Conservation (phyloP, 2,113 vertebrate genomes). For the Dolichallabes microphthalmus region DNA sequence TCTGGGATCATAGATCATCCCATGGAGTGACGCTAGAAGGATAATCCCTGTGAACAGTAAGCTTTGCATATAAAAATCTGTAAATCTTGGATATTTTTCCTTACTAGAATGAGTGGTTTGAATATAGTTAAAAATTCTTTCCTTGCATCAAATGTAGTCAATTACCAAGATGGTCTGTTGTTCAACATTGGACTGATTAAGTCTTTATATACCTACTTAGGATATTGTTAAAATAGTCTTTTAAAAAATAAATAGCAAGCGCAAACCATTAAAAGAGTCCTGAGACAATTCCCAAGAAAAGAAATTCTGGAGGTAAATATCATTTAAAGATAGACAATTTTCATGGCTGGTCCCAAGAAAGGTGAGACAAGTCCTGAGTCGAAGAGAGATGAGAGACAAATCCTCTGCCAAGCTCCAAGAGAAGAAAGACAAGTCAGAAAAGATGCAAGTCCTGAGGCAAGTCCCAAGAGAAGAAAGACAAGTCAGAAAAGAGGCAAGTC, state of each 20-base stretch:
- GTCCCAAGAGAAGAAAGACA: not conserved
- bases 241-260: not conserved
- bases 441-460: not conserved
- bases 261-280: not conserved
- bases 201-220: not conserved
- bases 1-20: not conserved
- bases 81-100: not conserved
- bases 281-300: not conserved
- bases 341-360: not conserved
- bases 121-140: not conserved
- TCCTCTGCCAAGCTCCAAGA: not conserved
- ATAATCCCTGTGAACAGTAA: slow-evolving; percentile 6
- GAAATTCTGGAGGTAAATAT: not conserved
- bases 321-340: not conserved
- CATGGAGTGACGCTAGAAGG: not conserved
- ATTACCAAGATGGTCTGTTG: not conserved
- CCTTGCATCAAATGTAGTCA: not conserved
- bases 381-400: not conserved
- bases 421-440: not conserved
- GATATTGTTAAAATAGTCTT: not conserved
- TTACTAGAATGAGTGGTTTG: not conserved
- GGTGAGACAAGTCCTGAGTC: not conserved
- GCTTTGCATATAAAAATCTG: not conserved
- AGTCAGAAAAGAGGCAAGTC: not conserved
- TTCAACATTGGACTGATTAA: not conserved